Base-by-base conservation (phyloP, 2,888 invertebrate species). In the Harpalus rufipes region DNA sequence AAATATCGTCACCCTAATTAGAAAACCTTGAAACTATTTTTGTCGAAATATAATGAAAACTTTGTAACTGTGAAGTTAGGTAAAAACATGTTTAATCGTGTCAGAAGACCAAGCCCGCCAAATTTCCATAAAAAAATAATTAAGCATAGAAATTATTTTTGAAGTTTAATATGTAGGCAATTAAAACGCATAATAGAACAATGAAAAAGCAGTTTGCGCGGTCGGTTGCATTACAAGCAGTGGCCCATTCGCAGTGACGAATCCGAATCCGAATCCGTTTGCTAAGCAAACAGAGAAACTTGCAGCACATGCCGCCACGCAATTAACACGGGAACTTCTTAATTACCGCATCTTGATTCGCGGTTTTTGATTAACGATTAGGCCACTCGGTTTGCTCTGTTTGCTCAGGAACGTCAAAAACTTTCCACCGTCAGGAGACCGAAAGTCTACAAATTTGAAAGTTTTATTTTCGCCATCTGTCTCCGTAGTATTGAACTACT, bases 381-480 rank as follows among this genome's bases (percentile, higher is more conserved):
- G 76, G 76, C 83, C 74, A 83, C 83, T 59, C 58, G 44, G 72
- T 44, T 68, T 74, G 41, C 72, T 74, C 16, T 74, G 72, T 74
- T 68, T 68, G 68, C 68, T 21, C 63, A 51, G 63, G 32, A 32
- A 32, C 68, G 68, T 68, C 68, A 68, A 68, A 68, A 68, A 68
- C 68, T 68, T 68, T 32, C 14, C 68, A 39, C 25, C 39, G 68
- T 14, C 68, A 68, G 39, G 68, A 68, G 68, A 74, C 74, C 51
- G 56, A 59, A 76, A 74, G 18, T 61, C 83, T 41, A 76, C 61
- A 84, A 78, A 84, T 84, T 84, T 78, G 79, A 78, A 84, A 78
- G 84, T 84, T 84, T 84, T 84, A 84, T 68, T 84, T 78, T 79
- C 79, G 56, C 79, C 84, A 84, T 78, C 79, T 84, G 84, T 84